phyloP scores from a whole-genome alignment of 2,797 vertebrate species.

The Notoglanidium macrostoma region DNA sequence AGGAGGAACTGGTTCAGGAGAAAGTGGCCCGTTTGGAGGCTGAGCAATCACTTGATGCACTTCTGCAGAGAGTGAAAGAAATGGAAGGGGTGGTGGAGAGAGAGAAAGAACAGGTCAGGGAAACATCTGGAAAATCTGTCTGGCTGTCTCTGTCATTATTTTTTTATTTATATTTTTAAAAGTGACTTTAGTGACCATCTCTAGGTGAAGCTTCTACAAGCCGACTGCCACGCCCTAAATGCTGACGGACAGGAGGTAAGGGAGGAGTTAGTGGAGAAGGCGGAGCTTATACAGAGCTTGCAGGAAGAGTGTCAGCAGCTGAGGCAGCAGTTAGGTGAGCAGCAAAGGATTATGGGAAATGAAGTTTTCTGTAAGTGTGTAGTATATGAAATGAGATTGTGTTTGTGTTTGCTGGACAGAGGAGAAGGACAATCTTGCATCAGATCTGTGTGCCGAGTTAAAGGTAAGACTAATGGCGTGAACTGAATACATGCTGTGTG shows the following conservation, averaged over 20 bases:
- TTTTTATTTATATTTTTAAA: neutral
- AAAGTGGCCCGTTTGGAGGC: conserved; percentile 62
- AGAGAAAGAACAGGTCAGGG: conserved; percentile 71
- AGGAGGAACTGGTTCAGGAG: conserved; percentile 68
- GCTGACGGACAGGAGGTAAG: conserved; percentile 60
- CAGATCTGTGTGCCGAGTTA: conserved; percentile 68
- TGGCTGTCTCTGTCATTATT: neutral
- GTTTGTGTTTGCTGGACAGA: conserved; percentile 61
- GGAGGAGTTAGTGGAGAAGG: conserved; percentile 63
- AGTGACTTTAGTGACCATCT: neutral
- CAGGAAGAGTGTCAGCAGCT: conserved; percentile 58
- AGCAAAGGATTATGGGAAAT: conserved; percentile 28
- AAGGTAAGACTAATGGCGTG: conserved; percentile 65
- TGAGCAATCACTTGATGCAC: conserved; percentile 67
- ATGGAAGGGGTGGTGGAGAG: conserved; percentile 70
- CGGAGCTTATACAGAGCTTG: conserved; percentile 59
- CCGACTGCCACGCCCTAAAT: conserved; percentile 63
- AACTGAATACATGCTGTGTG: neutral
- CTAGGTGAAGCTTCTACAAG: conserved; percentile 72
- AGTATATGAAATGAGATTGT: neutral
- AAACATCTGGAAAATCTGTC: neutral
- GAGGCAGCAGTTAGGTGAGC: conserved; percentile 53
- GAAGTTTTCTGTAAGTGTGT: neutral
- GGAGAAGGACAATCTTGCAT: conserved; percentile 70
- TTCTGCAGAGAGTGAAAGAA: conserved; percentile 70